These are phyloP conservation scores for Ochropacha duplaris DNA, from an alignment of 2,888 invertebrate genomes.

Conservation along the genomic window DNA sequence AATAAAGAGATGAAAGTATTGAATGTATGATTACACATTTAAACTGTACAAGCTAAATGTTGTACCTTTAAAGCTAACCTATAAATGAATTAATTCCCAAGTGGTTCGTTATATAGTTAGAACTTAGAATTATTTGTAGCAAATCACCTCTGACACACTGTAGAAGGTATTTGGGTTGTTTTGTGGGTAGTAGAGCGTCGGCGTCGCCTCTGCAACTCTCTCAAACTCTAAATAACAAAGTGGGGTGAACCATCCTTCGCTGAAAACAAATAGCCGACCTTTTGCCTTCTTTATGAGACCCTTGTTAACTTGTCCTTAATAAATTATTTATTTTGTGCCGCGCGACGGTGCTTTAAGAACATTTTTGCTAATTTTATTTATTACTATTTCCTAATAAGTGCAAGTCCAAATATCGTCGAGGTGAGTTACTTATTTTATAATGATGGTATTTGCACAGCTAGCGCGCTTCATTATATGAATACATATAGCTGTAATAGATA, in stretches of 20 bases:
- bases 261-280: constrained; percentile 81
- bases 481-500: no score
- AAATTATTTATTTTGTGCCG: constrained; percentile 78
- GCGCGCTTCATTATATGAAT: no score
- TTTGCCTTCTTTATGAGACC: constrained; percentile 82
- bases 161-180: constrained; percentile 50
- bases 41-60: not conserved
- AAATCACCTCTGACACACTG: constrained; percentile 8
- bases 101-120: not conserved
- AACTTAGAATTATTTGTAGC: not conserved
- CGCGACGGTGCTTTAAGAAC: constrained; percentile 52
- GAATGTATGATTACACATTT: no score
- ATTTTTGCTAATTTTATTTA: constrained; percentile 66
- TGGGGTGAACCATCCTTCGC: constrained; percentile 69
- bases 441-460: no score
- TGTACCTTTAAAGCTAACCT: not conserved
- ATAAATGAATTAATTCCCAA: not conserved
- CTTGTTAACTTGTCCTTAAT: constrained; percentile 82
- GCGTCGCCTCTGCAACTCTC: constrained; percentile 52
- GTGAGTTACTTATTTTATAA: no score
- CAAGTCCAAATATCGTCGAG: not conserved
- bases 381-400: constrained; percentile 64
- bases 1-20: no score
- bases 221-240: constrained; percentile 77
- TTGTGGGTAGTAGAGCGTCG: constrained; percentile 42